A percentile compares a stretch with the other conserved stretches of the same genome.
Evolutionary conservation across 1,140 invertebrate species (phyloP).

Genomic region (Drosophila ambigua): DNA sequence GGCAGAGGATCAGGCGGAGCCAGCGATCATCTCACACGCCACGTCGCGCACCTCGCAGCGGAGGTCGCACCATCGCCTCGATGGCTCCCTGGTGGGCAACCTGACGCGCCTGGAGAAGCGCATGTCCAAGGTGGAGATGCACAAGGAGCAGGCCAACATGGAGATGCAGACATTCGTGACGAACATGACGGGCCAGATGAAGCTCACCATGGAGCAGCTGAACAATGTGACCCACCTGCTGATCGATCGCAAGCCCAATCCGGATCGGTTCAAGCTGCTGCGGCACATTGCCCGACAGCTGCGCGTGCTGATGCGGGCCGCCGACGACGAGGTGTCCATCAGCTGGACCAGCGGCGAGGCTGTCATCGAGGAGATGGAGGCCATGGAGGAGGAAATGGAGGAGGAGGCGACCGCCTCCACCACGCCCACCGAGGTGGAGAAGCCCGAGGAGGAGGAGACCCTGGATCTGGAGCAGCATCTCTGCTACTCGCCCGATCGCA

Average conservation of each 20-base stretch:
- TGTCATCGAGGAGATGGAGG: constrained; percentile 22
- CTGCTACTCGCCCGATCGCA: constrained; percentile 66
- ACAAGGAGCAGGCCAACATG: constrained; percentile 49
- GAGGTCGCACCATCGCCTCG: constrained; percentile 5
- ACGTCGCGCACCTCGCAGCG: constrained; percentile 46
- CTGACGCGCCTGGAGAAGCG: constrained; percentile 45
- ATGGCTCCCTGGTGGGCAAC: constrained; percentile 39
- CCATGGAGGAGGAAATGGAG: constrained; percentile 33
- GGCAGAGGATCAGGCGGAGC: background rate
- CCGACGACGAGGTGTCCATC: constrained; percentile 46
- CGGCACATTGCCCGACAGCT: constrained; percentile 54
- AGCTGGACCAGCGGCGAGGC: constrained; percentile 57
- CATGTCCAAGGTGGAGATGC: constrained; percentile 56
- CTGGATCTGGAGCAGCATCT: constrained; percentile 59
- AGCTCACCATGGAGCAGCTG: constrained; percentile 70
- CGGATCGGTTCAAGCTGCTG: constrained; percentile 44
- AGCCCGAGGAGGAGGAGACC: constrained; percentile 43
- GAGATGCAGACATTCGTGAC: constrained; percentile 33
- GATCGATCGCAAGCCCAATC: constrained; percentile 61
- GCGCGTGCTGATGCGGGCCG: constrained; percentile 43
- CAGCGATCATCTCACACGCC: background rate
- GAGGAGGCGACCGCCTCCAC: constrained; percentile 4
- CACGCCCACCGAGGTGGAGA: constrained; percentile 30
- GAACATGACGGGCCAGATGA: constrained; percentile 53
- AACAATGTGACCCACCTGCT: constrained; percentile 66